Conservation (phyloP, 1,140 invertebrate genomes). For the Zaprionus lachaisei region DNA sequence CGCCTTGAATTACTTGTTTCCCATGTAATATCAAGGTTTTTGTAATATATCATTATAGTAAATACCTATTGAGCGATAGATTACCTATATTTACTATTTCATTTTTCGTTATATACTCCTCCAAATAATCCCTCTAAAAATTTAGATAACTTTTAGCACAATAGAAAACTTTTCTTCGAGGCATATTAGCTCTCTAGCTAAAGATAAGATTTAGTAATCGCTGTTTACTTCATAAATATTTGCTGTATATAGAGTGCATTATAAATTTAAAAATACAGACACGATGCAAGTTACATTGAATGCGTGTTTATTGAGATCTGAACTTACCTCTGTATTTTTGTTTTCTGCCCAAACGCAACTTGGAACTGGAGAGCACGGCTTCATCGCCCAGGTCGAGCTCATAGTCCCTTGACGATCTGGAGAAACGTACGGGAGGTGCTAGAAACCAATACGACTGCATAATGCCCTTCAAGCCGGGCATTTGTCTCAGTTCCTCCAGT, state of each 20-base stretch:
- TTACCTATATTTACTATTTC: neutral
- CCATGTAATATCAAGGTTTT: neutral
- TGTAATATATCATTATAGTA: neutral
- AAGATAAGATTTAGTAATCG: conserved; percentile 21
- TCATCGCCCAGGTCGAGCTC: conserved; percentile 76
- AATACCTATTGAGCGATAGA: neutral
- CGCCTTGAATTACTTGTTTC: neutral
- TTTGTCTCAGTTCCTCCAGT: conserved; percentile 65
- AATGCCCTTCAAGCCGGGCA: conserved; percentile 74
- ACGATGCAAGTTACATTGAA: neutral
- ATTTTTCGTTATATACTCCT: neutral
- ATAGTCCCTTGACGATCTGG: conserved; percentile 47
- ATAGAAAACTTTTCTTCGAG: neutral
- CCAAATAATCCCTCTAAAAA: neutral
- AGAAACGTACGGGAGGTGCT: conserved; percentile 69
- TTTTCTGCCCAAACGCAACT: conserved; percentile 59
- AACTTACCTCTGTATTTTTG: conserved; percentile 75
- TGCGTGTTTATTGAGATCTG: neutral
- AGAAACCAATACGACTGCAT: conserved; percentile 77
- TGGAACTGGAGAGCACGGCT: conserved; percentile 69
- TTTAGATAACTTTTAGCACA: neutral
- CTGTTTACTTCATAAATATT: conserved; percentile 15
- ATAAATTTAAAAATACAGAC: neutral
- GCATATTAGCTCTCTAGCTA: neutral
- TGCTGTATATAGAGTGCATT: conserved; percentile 6